Conservation (phyloP, 2,888 invertebrate species). For the Craniophora ligustri region DNA sequence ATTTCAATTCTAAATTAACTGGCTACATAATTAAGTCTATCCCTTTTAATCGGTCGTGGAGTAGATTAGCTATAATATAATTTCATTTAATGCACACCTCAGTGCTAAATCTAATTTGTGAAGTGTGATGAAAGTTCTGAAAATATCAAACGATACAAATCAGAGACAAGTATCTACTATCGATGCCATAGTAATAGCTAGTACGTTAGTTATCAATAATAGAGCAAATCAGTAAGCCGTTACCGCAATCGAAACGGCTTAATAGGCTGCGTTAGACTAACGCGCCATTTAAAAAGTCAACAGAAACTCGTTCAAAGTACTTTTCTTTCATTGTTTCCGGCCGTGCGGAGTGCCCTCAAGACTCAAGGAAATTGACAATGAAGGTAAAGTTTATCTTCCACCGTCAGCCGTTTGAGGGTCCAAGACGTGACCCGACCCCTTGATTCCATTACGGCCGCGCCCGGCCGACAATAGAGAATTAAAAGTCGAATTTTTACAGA, state of each 20-base stretch:
- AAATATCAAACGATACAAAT: neutral
- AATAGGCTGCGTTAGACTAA: constrained; percentile 66
- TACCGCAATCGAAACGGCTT: constrained; percentile 54
- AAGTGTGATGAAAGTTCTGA: constrained; percentile 12
- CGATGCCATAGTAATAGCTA: constrained; percentile 24
- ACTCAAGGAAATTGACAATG: constrained; percentile 86
- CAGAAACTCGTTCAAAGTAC: constrained; percentile 78
- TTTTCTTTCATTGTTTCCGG: constrained; percentile 84
- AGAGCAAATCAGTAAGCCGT: constrained; percentile 47
- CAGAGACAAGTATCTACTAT: constrained; percentile 3
- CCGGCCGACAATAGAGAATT: constrained; percentile 77
- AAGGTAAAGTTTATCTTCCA: constrained; percentile 86
- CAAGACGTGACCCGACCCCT: constrained; percentile 81
- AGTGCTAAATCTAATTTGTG: constrained; percentile 5
- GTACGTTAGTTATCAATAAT: constrained; percentile 18
- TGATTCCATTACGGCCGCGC: constrained; percentile 76
- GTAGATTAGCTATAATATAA: constrained; percentile 31
- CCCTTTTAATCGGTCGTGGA: constrained; percentile 43
- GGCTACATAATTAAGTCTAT: constrained; percentile 46
- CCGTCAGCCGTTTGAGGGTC: constrained; percentile 83
- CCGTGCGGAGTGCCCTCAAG: constrained; percentile 76
- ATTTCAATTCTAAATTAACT: constrained; percentile 38
- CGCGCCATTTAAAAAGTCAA: constrained; percentile 81
- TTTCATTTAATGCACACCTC: constrained; percentile 28
- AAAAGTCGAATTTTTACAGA: constrained; percentile 78